phyloP scores from a whole-genome alignment of 2,113 vertebrate species.

The Brienomyrus longianalis region DNA sequence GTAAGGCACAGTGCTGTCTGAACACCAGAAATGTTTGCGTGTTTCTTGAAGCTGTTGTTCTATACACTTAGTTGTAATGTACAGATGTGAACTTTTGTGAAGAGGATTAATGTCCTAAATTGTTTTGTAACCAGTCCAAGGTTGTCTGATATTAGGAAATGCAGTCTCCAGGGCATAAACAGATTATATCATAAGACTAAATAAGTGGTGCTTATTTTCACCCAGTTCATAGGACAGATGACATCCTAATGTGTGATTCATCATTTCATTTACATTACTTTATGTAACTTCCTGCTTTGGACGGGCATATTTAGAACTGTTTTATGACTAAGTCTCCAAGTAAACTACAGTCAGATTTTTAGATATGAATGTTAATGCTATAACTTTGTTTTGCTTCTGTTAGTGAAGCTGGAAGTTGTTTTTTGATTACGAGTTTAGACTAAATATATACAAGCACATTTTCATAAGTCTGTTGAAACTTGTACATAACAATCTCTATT shows the following conservation, averaged over 20 bases:
- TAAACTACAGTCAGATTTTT: neutral
- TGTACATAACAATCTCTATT: conserved; percentile 4
- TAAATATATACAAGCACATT: neutral
- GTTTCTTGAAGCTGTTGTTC: neutral
- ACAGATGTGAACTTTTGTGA: neutral
- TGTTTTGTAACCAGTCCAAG: neutral
- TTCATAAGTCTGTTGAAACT: neutral
- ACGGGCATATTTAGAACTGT: neutral
- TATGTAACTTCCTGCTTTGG: neutral
- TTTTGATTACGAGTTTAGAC: neutral
- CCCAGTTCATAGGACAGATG: neutral
- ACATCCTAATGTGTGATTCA: neutral
- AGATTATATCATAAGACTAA: neutral
- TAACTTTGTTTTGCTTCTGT: neutral
- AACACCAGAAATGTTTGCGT: neutral
- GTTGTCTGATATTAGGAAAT: neutral
- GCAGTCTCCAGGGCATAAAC: neutral
- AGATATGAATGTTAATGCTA: neutral
- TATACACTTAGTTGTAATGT: neutral
- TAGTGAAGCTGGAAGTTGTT: neutral
- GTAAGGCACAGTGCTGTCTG: neutral
- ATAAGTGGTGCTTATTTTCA: neutral
- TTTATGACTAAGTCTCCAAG: neutral
- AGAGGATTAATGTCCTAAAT: neutral
- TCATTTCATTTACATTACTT: neutral